Evolutionary conservation across 1,140 invertebrate species (phyloP), one percentile per base, ranked within the genome.

Genomic region (Drosophila mojavensis): DNA sequence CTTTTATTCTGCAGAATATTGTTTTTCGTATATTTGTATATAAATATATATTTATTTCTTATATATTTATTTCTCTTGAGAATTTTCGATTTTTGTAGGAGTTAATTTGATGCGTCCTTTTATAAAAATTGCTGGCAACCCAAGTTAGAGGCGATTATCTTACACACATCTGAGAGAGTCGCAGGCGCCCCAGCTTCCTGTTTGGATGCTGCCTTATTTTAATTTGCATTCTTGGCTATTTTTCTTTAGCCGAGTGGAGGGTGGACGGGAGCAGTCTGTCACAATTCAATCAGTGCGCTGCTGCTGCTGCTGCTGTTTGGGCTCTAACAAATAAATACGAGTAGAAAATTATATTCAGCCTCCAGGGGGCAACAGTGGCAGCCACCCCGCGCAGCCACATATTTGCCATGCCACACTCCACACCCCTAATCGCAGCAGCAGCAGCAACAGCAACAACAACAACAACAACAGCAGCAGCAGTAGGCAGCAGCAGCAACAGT

Each of bases 291-390:
- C 84, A 81, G 74, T 50, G 75, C 78, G 63, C 79, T 81, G 65
- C 20, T 24, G 20, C 20, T 24, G 20, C 20, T 24, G 63, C 79
- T 81, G 65, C 73, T 85, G 81, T 78, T 66, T 65, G 39, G 76
- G 79, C 68, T 70, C 79, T 88, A 86, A 88, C 88, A 86, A 86
- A 86, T 89, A 86, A 86, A 89, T 83, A 78, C 84, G 73, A 83
- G 73, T 73, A 65, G 68, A 75, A 89, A 88, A 88, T 88, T 88
- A 88, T 77, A 88, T 88, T 89, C 74, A 63, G 66, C 58, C 84
- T 86, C 76, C 62, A 78, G 79, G 84, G 84, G 83, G 62, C 17
- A 56, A 45, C 69, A 56, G 59, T 51, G 28, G 48, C 78, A 59
- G 68, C 56, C 63, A 81, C 56, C 64, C 79, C 54, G 53, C 33